Evolutionary conservation across 2,888 invertebrate species (phyloP).

Genomic region (Eupithecia abbreviata): DNA sequence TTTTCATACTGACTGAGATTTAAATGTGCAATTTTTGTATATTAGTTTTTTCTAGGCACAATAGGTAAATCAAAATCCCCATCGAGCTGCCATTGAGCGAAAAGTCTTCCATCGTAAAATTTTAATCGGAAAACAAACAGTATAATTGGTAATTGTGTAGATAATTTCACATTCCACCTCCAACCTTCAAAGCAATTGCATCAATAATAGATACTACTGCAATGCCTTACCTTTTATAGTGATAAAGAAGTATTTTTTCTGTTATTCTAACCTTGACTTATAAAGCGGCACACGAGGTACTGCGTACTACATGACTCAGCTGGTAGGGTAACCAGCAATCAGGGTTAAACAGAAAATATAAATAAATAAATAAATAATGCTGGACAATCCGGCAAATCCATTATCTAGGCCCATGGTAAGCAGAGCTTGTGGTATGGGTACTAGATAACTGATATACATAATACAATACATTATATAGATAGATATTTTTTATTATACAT

Average conservation of each 20-base stretch:
- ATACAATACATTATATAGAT: no score
- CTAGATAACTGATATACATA: no score
- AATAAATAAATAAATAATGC: no score
- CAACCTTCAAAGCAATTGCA: neutral
- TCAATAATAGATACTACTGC: neutral
- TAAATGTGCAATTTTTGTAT: neutral
- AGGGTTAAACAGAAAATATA: neutral
- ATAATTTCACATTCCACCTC: neutral
- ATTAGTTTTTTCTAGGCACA: neutral
- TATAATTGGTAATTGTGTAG: neutral
- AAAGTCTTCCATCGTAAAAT: neutral
- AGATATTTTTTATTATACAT: no score
- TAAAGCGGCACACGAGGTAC: constrained; percentile 26
- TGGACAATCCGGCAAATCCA: no score
- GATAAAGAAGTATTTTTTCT: constrained; percentile 5
- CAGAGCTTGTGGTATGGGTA: no score
- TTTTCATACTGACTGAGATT: neutral
- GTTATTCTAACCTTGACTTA: constrained; percentile 40
- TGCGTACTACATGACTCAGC: constrained; percentile 34
- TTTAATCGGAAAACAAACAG: neutral
- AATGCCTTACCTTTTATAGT: constrained; percentile 6
- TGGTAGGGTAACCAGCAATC: constrained; percentile 17
- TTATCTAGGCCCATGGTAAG: no score
- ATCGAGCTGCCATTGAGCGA: neutral
- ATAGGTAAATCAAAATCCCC: neutral